Conservation (phyloP, 2,797 vertebrate genomes). For the Momotus momota region DNA sequence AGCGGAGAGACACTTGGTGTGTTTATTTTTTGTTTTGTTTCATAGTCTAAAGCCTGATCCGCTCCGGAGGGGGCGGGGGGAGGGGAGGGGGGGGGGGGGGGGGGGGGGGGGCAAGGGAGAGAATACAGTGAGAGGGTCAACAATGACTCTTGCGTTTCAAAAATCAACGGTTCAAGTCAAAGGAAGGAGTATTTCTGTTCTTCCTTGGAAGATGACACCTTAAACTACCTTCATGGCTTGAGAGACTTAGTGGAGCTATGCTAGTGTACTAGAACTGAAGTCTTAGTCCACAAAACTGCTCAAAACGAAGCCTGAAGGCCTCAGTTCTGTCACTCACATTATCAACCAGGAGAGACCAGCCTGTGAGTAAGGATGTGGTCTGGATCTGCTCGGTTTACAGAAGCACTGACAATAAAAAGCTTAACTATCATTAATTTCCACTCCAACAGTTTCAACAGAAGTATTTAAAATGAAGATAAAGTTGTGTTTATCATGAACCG, state of each 20-base stretch:
- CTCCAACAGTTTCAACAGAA: background rate
- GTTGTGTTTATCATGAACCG: background rate
- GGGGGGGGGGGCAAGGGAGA: too few relatives aligned
- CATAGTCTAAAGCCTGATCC: too few relatives aligned
- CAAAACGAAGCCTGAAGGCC: background rate
- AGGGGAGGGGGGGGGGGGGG: too few relatives aligned
- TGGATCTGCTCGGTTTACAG: background rate
- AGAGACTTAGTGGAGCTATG: background rate
- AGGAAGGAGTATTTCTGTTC: background rate
- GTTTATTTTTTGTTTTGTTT: too few relatives aligned
- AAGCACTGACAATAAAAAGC: background rate
- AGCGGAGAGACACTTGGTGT: too few relatives aligned
- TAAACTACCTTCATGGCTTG: background rate
- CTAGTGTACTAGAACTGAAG: background rate
- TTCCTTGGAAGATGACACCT: background rate
- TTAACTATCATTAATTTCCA: background rate
- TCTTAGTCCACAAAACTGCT: background rate
- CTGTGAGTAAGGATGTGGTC: background rate
- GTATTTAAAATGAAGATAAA: background rate
- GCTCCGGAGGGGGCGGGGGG: too few relatives aligned
- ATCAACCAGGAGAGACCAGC: background rate
- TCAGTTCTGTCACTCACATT: background rate
- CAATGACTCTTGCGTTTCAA: background rate
- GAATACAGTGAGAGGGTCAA: background rate
- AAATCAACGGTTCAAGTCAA: background rate